Percentiles rank a stretch among this genome's conserved stretches.
Evolutionary conservation across 2,888 invertebrate genomes (phyloP).

Genomic region (Anagyrus pseudococci): DNA sequence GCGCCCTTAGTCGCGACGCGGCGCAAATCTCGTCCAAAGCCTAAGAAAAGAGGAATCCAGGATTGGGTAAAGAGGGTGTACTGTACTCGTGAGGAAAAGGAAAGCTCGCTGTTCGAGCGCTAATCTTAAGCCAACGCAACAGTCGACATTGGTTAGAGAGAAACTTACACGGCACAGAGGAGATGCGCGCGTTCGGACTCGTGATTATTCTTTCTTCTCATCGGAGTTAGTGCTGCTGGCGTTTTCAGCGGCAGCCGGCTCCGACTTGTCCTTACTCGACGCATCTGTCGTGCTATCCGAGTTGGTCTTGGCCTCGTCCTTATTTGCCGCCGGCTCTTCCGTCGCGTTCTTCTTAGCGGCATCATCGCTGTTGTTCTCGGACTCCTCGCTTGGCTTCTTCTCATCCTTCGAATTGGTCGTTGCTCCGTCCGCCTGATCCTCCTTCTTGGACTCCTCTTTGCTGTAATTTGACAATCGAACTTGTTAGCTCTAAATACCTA

Average conservation of each 20-base stretch:
- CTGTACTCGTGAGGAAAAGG: too few relatives aligned
- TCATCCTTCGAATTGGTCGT: slow-evolving; percentile 53
- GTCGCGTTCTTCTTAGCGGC: slow-evolving; percentile 54
- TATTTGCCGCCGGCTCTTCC: slow-evolving; percentile 51
- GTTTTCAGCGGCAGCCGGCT: slow-evolving; percentile 43
- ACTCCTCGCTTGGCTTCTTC: slow-evolving; percentile 52
- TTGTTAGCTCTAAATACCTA: too few relatives aligned
- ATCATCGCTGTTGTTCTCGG: slow-evolving; percentile 48
- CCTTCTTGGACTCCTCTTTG: slow-evolving; percentile 35
- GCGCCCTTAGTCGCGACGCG: too few relatives aligned
- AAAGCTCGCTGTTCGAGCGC: too few relatives aligned
- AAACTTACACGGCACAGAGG: slow-evolving; percentile 43
- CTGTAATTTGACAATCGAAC: too few relatives aligned
- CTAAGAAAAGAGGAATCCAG: too few relatives aligned
- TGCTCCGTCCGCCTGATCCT: slow-evolving; percentile 45
- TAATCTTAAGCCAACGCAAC: too few relatives aligned
- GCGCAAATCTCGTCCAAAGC: too few relatives aligned
- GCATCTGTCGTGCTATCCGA: slow-evolving; percentile 36
- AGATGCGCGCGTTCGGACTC: slow-evolving; percentile 35
- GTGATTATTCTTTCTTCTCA: slow-evolving; percentile 37
- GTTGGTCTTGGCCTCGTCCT: slow-evolving; percentile 46
- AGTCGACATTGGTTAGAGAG: too few relatives aligned
- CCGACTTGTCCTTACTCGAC: slow-evolving; percentile 37
- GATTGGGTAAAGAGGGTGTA: too few relatives aligned
- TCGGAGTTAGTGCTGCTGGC: slow-evolving; percentile 45